A percentile compares a stretch with the other conserved stretches of the same genome.
Conservation (phyloP, 2,797 vertebrate species). For the Fratercula arctica region DNA sequence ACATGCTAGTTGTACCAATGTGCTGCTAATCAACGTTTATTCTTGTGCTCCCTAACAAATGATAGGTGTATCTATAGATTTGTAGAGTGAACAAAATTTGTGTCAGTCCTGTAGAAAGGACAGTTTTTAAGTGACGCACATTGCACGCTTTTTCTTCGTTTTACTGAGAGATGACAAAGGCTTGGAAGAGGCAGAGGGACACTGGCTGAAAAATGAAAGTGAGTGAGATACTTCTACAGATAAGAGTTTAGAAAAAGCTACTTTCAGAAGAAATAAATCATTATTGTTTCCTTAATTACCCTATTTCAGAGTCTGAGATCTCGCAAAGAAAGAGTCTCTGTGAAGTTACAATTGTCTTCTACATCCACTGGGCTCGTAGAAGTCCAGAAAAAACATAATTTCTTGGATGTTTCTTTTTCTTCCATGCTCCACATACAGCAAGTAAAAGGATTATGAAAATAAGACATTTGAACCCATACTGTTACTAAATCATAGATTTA, state of each 20-base stretch:
- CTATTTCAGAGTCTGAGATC: neutral
- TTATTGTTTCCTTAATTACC: neutral
- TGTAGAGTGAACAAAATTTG: neutral
- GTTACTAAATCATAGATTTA: neutral
- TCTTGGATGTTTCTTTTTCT: neutral
- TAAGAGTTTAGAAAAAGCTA: neutral
- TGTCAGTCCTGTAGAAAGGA: neutral
- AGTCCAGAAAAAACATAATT: neutral
- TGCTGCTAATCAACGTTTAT: neutral
- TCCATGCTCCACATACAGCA: neutral
- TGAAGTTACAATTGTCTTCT: neutral
- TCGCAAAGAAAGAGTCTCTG: neutral
- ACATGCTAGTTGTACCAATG: neutral
- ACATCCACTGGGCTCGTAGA: neutral
- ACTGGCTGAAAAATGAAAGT: neutral
- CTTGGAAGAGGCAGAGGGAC: neutral
- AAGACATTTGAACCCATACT: neutral
- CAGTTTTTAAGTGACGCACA: neutral
- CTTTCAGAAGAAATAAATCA: neutral
- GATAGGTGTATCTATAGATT: neutral
- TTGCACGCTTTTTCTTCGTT: neutral
- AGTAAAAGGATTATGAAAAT: neutral
- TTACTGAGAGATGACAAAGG: neutral
- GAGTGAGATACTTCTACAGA: rapidly evolving
- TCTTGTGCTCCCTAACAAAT: neutral